Base-by-base conservation (phyloP, 1,140 invertebrate species). In the Palaemon carinicauda region DNA sequence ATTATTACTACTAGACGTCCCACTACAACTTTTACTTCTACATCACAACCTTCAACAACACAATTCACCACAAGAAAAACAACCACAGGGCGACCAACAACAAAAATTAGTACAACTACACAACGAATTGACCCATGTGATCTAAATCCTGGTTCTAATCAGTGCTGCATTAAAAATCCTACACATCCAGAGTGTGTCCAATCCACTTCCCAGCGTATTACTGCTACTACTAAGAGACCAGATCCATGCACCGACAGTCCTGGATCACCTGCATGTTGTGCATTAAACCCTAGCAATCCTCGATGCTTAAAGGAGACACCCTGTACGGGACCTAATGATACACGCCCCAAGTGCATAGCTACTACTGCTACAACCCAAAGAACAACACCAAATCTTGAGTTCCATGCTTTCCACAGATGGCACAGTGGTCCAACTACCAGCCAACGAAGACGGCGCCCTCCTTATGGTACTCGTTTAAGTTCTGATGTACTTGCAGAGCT, bases 331-430 rank as follows among this genome's bases (percentile, higher is more conserved):
- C 60, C 81, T 19, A 33, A 33, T 21, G 82, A 86, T 29, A 69
- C 71, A 12, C 77, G 86, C 7, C 87, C 79, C 21, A 50, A 89
- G 31, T 89, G 88, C 27, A 60, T n/a, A 24, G 3, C 17, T 21
- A 83, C 50, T 1, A 27, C 53, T 1, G 17, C 53, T 4, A 33
- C n/a, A 33, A 31, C 41, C 17, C 86, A 52, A 82, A 65, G 19
- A 15, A 87, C 85, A 19, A 87, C 85, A 12, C 79, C 80, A 12
- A 83, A 89, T 56, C 82, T 87, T 21, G 84, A 88, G 24, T 79
- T 87, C 33, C 88, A 89, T 27, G 88, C 88, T 51, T 89, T 89
- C 79, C 88, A 89, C 31, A 77, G 78, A 41, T 89, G 81, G 81
- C 33, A 60, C 24, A 88, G 74, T 14, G 41, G 15, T 69, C 53